phyloP scores from a whole-genome alignment of 2,797 vertebrate genomes.

The Sebastes diploproa region DNA sequence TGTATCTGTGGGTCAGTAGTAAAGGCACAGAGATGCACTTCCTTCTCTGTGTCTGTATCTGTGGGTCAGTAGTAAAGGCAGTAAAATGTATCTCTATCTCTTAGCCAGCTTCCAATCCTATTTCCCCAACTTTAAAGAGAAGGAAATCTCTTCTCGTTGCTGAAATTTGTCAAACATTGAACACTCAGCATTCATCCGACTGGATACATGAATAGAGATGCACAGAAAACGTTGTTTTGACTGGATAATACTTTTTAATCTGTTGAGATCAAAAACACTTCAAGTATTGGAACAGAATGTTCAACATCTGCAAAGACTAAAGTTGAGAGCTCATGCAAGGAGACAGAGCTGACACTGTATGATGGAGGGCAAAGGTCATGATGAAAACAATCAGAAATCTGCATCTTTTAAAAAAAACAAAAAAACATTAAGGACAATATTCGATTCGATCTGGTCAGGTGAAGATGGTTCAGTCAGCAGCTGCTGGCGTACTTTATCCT shows the following conservation, averaged over 20 bases:
- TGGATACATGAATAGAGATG: not conserved
- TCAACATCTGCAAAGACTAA: not conserved
- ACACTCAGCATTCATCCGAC: not conserved
- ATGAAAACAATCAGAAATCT: not conserved
- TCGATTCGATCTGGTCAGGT: not conserved
- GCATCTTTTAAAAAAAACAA: not conserved
- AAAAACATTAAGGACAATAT: not conserved
- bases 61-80: not conserved
- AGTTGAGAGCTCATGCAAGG: not conserved
- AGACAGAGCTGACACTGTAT: not conserved
- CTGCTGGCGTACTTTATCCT: not conserved
- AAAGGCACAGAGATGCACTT: too few species aligned
- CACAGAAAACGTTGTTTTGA: not conserved
- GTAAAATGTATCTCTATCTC: not conserved
- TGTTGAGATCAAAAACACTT: constrained; percentile 11
- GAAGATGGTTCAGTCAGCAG: not conserved
- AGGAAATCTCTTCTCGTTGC: not conserved
- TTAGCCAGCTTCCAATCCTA: not conserved
- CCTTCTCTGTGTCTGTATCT: not conserved
- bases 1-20: too few species aligned
- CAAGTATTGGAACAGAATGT: not conserved
- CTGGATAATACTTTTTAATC: constrained; percentile 13
- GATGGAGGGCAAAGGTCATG: not conserved
- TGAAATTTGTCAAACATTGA: not conserved
- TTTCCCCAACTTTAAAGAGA: not conserved